Base-by-base conservation (phyloP, 2,797 vertebrate species). In the Hippocampus kuda region DNA sequence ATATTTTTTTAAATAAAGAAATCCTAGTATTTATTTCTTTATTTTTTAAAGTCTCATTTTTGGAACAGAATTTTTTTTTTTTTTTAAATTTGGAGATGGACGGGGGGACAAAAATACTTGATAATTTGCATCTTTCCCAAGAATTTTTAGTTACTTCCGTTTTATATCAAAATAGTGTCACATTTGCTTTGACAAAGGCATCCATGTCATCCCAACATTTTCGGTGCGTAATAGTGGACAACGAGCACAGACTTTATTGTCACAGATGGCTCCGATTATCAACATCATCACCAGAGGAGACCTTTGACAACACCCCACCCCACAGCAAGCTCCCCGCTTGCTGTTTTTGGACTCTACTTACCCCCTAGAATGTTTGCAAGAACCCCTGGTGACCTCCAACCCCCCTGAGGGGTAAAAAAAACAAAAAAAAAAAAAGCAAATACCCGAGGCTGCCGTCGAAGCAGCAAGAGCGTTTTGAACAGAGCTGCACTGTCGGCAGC, bases 201-300 rank as follows among this genome's bases (percentile, higher is more conserved):
- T 12, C 16, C 15, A 3, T 48, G 4, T 51, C 20, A 51, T 51
- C 49, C 20, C 7, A 51, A 51, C 20, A 51, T 51, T 20, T 20
- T 51, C 7, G 49, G 49, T 51, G 5, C 20, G 7, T 51, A 51
- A 51, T 51, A 7, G 49, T 20, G 5, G 53, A 54, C n/a, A 82
- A 89, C 89, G 87, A 89, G 81, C 81, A 15, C 3, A 73, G 70
- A 74, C 78, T 84, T 49, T 90, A 86, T 90, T 90, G 90, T 86
- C 87, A 89, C 91, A 92, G 85, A 88, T 91, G 90, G 89, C 86
- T 89, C 80, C 80, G 81, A 89, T 92, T 90, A 91, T 81, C 59
- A 83, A 86, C 88, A 88, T 88, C 83, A 89, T 90, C 77, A 70
- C 51, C 69, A 80, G 79, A 84, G 72, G 77, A 78, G 88, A 82